Evolutionary conservation across 2,888 invertebrate genomes (phyloP), one percentile per base, ranked within the genome.

Genomic region (Acleris holmiana): DNA sequence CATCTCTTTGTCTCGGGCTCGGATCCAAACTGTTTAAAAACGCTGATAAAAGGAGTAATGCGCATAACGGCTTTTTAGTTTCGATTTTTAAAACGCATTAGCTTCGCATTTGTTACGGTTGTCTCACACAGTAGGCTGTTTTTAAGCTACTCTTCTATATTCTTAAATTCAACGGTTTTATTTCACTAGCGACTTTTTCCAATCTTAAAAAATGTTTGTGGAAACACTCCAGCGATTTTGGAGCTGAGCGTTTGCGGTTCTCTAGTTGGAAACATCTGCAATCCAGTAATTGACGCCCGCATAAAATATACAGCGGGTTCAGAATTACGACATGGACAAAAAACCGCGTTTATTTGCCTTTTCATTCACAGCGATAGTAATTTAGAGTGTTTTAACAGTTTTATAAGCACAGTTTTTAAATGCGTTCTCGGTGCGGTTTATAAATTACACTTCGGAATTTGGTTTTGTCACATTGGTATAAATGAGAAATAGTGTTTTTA

Each of bases 11-110:
- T 89, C 86, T 86, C 83, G 81, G 90, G 89, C 88, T 81, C 75
- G 78, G 75, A 82, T 89, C 89, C 90, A 91, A 89, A 84, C 88
- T 88, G 88, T 85, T 85, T 79, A 82, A 85, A 83, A 83, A 82
- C 77, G 59, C 50, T 65, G 65, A 65, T 59, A 60, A 65, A 65
- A 65, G 29, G 65, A 65, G 59, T 65, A 44, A 65, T 40, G 49
- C 17, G n/a, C 17, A 4, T 17, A 46, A 57, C 48, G 44, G 55
- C 47, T 65, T 55, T n/a, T 55, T 40, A 41, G 49, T 17, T 35
- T 54, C 58, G 58, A 58, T 59, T 60, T 65, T 65, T 46, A 35
- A 62, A 65, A 55, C 59, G 59, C 65, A 65, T 65, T 60, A 55
- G 49, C 19, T 44, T 23, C 5, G 41, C 48, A 21, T n/a, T 5